Evolutionary conservation across 2,888 invertebrate genomes (phyloP).

Genomic region (Cataglyphis albicans): DNA sequence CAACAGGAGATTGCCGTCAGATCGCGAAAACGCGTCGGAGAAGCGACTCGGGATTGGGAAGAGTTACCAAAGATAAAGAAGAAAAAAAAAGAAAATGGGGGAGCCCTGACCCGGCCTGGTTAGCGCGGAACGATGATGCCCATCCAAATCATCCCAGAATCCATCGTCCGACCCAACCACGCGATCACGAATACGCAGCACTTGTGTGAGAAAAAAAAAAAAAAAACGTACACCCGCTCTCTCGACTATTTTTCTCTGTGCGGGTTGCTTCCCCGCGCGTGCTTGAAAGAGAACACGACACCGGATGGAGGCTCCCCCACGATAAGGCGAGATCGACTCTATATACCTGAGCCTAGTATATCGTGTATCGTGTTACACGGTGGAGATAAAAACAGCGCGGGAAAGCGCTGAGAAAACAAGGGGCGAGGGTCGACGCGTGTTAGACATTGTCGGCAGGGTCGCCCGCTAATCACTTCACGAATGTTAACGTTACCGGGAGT

Average conservation of each 20-base stretch:
- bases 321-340: slow-evolving; percentile 67
- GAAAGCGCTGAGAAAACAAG: slow-evolving; percentile 59
- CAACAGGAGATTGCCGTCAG: background rate
- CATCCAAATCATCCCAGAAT: slow-evolving; percentile 12
- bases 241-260: slow-evolving; percentile 13
- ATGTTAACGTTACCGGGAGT: background rate
- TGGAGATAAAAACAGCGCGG: slow-evolving; percentile 68
- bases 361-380: slow-evolving; percentile 68
- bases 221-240: slow-evolving; percentile 21
- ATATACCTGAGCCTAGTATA: slow-evolving; percentile 66
- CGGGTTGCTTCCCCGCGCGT: slow-evolving; percentile 54
- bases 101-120: slow-evolving; percentile 86
- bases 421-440: slow-evolving; percentile 60
- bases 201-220: slow-evolving; percentile 38
- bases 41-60: slow-evolving; percentile 28
- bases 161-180: slow-evolving; percentile 52
- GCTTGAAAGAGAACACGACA: slow-evolving; percentile 68
- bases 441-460: background rate
- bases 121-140: slow-evolving; percentile 73
- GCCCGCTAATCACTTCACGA: slow-evolving; percentile 40
- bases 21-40: slow-evolving; percentile 26
- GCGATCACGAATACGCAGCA: slow-evolving; percentile 40
- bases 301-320: slow-evolving; percentile 76
- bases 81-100: slow-evolving; percentile 69
- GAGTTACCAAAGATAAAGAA: slow-evolving; percentile 12